Evolutionary conservation across 2,113 vertebrate species (phyloP), one percentile per base, ranked within the genome.

Genomic region (Dipodomys stephensi): DNA sequence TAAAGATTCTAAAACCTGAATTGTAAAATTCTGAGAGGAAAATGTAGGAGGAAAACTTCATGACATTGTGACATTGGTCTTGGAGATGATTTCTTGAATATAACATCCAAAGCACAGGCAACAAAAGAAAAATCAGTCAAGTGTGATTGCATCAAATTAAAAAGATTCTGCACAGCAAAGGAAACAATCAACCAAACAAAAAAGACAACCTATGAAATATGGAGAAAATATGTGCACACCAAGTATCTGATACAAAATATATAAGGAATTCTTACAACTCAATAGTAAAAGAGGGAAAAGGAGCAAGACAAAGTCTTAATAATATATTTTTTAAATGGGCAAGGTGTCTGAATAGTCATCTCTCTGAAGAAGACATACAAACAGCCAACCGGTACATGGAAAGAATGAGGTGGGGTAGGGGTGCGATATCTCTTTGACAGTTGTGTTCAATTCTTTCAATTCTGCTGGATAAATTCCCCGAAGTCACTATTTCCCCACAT

Each of bases 1-100:
- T 95, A 88, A 88, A 92, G 44, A 60, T 49, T 79, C 35, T 49
- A 79, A 84, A 35, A 25, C 28, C 57, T 79, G 72, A 92, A 69
- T 80, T 72, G 4, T 73, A 79, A 84, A 68, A 80, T 12, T 35
- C 44, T 73, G 73, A 65, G 44, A 84, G 71, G 53, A 80, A 92
- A 92, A 80, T 8, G 32, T 9, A 60, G 12, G 44, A 69, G 46
- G 19, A 68, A 84, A 74, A 32, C 12, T 73, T 88, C 9, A 68
- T 62, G 62, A 68, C 25, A 73, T 25, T 32, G 44, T 68, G 62
- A 68, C 25, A 73, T 20, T 44, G 57, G 23, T 84, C 28, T 92
- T 88, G 73, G 85, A 32, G 79, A 49, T 32, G 44, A 74, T 35
- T 84, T 79, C 57, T 30, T 35, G 19, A 32, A 23, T 4, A 35